Evolutionary conservation across 1,140 invertebrate species (phyloP), one percentile per base, ranked within the genome.

Genomic region (Scaptomyza montana): DNA sequence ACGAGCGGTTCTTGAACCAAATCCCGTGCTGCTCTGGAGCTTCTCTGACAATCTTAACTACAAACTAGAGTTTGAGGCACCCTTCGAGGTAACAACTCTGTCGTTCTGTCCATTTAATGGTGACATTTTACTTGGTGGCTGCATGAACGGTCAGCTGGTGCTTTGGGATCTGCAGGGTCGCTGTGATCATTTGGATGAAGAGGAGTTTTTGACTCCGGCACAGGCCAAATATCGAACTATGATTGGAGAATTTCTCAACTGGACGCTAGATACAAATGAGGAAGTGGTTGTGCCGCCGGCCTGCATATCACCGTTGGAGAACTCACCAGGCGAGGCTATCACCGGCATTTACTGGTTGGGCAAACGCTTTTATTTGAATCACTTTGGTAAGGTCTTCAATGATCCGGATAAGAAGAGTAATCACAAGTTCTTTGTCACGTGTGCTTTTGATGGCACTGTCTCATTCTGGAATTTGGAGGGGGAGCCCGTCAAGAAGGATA

Each of bases 111-210:
- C 95, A 1, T 93, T 94, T 46, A 93, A 96, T 79, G 94, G 94
- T 46, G 95, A 95, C 89, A 79, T 96, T 43, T 78, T 96, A 51
- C 75, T 96, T 33, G 96, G 95, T 25, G 96, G 96, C n/a, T 95
- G 94, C 39, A 91, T 92, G 5, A 96, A 95, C 89, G 96, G 96
- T 2, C 95, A 95, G 93, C 91, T 96, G 13, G 92, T 95, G 21
- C 70, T 96, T 16, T 96, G 96, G 96, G 95, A 96, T 87, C 92
- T 96, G 41, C 93, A 93, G 5, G 94, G 95, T 56, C 94, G 94
- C 79, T 92, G 96, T 50, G 93, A 95, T 74, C 93, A 93, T 71
- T 92, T 94, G 0, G 95, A 96, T 69, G 92, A 92, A 39, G 92
- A 94, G 25, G 93, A 94, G 82, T 93, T 94, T n/a, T 77, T 94